Conservation (phyloP, 2,113 vertebrate species). For the Rafetus swinhoei region DNA sequence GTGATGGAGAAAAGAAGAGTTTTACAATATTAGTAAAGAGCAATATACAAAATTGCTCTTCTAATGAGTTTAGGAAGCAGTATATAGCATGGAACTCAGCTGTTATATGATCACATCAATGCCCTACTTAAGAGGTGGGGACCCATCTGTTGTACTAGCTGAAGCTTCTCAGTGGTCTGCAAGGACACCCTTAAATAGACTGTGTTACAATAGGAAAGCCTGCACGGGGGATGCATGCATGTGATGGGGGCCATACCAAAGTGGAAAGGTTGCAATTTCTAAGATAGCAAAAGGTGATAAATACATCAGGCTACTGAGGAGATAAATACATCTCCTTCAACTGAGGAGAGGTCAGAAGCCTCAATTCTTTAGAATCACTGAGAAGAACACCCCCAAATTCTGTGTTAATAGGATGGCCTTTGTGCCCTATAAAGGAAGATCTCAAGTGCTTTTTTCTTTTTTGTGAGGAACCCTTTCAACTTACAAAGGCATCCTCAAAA, state of each 20-base stretch:
- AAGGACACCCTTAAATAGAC: neutral
- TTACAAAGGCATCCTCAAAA: no score
- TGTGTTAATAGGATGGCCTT: neutral
- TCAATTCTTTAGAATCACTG: neutral
- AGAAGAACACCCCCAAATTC: neutral
- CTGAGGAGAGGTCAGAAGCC: neutral
- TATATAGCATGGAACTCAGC: no score
- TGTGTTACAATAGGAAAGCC: neutral
- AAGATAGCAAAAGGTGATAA: no score
- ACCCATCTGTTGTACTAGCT: neutral
- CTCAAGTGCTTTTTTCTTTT: neutral
- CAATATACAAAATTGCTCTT: neutral
- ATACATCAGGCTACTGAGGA: no score
- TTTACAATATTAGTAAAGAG: neutral
- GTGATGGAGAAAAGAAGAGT: neutral
- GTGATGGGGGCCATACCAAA: no score
- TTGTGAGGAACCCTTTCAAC: no score
- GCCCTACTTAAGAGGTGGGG: neutral
- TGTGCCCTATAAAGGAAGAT: neutral
- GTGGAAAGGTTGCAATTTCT: no score
- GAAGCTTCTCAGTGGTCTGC: neutral
- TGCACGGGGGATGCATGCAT: no score
- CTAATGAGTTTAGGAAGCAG: no score
- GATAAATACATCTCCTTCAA: neutral
- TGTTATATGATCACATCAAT: neutral